phyloP scores from a whole-genome alignment of 2,113 vertebrate genomes.

The Melanerpes aurifrons region DNA sequence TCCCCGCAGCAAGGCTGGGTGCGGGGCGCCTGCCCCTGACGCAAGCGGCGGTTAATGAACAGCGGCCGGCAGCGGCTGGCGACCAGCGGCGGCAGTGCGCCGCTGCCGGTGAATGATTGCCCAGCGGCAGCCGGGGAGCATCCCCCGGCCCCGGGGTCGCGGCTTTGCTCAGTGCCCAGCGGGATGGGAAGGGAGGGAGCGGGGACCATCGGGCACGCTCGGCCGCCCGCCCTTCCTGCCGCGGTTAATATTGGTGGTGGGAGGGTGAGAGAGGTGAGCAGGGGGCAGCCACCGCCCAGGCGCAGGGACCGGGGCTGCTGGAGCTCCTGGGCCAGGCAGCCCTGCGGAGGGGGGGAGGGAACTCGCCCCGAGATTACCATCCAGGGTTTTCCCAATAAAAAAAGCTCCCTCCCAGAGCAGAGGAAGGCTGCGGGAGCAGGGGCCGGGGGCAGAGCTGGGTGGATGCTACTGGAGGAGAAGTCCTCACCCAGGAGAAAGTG shows the following conservation, averaged over 20 bases:
- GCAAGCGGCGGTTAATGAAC: constrained; percentile 11
- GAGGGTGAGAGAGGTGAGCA: not conserved
- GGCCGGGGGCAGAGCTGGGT: rapidly evolving
- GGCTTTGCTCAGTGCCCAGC: not conserved
- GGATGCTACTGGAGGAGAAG: not conserved
- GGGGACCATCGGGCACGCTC: not conserved
- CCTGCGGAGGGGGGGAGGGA: not conserved
- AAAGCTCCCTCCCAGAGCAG: not conserved
- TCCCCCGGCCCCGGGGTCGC: rapidly evolving
- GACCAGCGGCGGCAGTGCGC: rapidly evolving
- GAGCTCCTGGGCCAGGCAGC: not conserved
- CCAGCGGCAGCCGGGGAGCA: not conserved
- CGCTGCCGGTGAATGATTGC: not conserved
- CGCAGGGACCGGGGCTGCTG: not conserved
- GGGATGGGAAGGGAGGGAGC: not conserved
- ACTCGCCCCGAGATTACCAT: not conserved
- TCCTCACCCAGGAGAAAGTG: not conserved
- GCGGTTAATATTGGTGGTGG: not conserved
- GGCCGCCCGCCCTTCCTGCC: constrained; percentile 29
- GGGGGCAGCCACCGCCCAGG: not conserved
- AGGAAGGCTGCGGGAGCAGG: not conserved
- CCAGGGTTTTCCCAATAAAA: not conserved
- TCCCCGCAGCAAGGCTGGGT: not conserved
- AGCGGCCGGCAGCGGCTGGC: rapidly evolving
- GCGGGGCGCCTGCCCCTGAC: not conserved